These are phyloP conservation scores for Apus apus DNA, from an alignment of 2,113 vertebrate genomes.

Conservation along the genomic window DNA sequence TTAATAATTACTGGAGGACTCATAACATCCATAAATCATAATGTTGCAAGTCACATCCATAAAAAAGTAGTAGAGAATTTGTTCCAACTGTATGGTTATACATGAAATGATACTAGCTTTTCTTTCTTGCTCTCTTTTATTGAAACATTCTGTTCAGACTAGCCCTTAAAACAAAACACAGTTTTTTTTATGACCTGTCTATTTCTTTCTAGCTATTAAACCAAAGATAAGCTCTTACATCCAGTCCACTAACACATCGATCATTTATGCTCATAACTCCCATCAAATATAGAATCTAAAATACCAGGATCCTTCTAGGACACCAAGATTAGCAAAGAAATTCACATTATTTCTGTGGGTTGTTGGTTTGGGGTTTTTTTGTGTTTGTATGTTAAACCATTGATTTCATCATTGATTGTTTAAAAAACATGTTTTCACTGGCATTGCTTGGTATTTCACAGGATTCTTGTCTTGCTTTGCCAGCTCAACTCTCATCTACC, in stretches of 20 bases:
- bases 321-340: neutral
- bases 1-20: neutral
- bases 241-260: neutral
- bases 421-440: neutral
- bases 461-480: neutral
- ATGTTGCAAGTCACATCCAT: neutral
- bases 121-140: neutral
- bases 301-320: neutral
- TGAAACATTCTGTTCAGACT: neutral
- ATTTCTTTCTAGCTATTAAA: neutral
- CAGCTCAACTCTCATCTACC: neutral
- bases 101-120: rapidly evolving
- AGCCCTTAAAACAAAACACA: neutral
- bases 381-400: neutral
- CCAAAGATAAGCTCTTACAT: neutral
- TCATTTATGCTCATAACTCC: neutral
- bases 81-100: neutral
- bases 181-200: neutral
- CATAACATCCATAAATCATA: neutral
- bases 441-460: neutral
- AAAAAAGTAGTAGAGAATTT: neutral
- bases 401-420: neutral
- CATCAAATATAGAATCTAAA: neutral
- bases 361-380: neutral
- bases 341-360: neutral